Conservation (phyloP, 2,113 vertebrate species). For the Sorex fumeus region DNA sequence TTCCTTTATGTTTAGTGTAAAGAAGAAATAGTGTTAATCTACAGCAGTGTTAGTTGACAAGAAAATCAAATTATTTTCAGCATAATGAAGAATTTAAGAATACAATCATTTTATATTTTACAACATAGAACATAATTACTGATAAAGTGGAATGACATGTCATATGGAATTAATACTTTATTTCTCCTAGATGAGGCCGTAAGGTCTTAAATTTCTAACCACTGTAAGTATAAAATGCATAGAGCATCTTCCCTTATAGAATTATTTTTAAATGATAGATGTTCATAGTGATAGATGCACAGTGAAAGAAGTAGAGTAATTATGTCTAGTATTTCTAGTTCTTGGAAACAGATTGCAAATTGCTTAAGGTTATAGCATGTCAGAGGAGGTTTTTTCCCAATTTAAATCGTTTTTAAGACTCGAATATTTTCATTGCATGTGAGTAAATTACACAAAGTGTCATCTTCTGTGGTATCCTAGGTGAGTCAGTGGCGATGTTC, state of each 20-base stretch:
- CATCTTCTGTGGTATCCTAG: background rate
- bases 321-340: background rate
- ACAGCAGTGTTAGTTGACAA: background rate
- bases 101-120: constrained; percentile 46
- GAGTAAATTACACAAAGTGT: background rate
- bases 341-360: constrained; percentile 36
- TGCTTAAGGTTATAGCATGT: background rate
- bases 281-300: too few relatives aligned
- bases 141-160: background rate
- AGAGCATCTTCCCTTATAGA: background rate
- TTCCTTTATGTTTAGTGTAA: background rate
- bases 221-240: background rate
- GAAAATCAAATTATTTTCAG: background rate
- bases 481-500: background rate
- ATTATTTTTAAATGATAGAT: constrained; percentile 43
- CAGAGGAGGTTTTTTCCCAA: background rate
- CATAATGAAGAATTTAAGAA: background rate
- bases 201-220: constrained; percentile 5
- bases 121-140: constrained; percentile 23
- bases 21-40: background rate
- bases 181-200: background rate
- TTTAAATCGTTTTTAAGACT: constrained; percentile 44
- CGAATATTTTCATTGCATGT: background rate
- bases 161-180: background rate
- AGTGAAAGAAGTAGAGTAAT: constrained; percentile 45